phyloP scores from a whole-genome alignment of 2,797 vertebrate species.

The Oryzias dopingdopingensis region DNA sequence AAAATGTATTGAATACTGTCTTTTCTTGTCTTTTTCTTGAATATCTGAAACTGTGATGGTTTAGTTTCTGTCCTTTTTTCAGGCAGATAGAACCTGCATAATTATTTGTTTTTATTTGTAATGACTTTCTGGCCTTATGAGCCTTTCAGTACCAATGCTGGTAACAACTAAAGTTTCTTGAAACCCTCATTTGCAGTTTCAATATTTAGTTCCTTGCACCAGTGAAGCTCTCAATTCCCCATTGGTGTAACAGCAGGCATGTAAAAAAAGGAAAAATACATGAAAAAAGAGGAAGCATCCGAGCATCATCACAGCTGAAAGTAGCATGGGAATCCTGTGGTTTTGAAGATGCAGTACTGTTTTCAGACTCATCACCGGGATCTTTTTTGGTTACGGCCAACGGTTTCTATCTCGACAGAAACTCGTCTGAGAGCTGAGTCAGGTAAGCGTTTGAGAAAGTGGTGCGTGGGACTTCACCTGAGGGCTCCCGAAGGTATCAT shows the following conservation, averaged over 20 bases:
- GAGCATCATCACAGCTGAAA: neutral
- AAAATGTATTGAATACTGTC: no score
- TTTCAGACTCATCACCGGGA: conserved; percentile 11
- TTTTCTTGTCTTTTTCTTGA: no score
- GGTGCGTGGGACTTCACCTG: conserved; percentile 13
- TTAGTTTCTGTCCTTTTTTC: no score
- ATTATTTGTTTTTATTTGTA: no score
- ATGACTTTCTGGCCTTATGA: no score
- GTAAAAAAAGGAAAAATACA: conserved; percentile 19
- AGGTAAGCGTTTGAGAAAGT: conserved; percentile 10
- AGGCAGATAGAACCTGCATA: no score
- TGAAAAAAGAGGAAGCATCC: conserved; percentile 39
- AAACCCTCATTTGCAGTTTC: neutral
- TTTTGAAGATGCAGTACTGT: neutral
- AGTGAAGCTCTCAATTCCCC: conserved; percentile 3
- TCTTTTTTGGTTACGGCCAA: neutral
- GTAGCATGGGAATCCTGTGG: neutral
- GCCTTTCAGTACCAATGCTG: neutral
- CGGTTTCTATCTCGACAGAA: conserved; percentile 27
- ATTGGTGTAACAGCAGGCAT: conserved; percentile 3
- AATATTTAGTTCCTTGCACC: conserved; percentile 20
- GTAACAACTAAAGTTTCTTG: neutral
- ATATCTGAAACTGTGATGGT: no score
- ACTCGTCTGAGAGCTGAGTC: conserved; percentile 1
- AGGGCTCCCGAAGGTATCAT: neutral